Percentiles rank a stretch among this genome's conserved stretches.
Conservation (phyloP, 1,140 invertebrate genomes). For the Diorhabda elongata region DNA sequence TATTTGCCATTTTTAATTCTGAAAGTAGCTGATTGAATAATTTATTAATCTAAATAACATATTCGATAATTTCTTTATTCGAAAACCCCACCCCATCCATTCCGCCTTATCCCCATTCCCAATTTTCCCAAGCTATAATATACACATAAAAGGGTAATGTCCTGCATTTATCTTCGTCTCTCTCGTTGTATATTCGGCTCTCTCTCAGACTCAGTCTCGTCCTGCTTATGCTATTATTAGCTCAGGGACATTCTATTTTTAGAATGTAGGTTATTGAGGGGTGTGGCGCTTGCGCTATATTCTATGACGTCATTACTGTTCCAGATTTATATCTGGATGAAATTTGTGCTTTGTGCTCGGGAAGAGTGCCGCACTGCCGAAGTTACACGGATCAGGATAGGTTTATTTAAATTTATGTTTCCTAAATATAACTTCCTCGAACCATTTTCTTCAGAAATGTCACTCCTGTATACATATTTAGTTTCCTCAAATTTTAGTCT, state of each 20-base stretch:
- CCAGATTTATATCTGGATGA: conserved; percentile 33
- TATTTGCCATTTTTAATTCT: too few relatives aligned
- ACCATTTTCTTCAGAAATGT: too few relatives aligned
- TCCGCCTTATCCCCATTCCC: too few relatives aligned
- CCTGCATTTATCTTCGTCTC: conserved; percentile 28
- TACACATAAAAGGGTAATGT: conserved; percentile 33
- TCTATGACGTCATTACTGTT: conserved; percentile 45
- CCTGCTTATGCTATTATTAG: conserved; percentile 45
- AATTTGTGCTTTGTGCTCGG: conserved; percentile 5
- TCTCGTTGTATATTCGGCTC: conserved; percentile 10
- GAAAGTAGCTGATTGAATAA: too few relatives aligned
- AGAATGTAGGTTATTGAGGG: conserved; percentile 44
- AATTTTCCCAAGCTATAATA: neutral
- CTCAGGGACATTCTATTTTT: conserved; percentile 47
- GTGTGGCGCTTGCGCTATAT: conserved; percentile 33
- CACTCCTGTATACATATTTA: too few relatives aligned
- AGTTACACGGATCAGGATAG: neutral
- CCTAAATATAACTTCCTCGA: too few relatives aligned
- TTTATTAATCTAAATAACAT: too few relatives aligned
- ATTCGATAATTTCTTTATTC: too few relatives aligned
- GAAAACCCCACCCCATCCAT: too few relatives aligned
- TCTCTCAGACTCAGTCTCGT: conserved; percentile 33
- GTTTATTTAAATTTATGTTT: neutral
- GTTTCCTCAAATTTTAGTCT: too few relatives aligned
- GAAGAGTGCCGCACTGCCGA: conserved; percentile 17